Percentiles rank a stretch among this genome's conserved stretches.
Conservation (phyloP, 2,797 vertebrate genomes). For the Danio jaintianensis region DNA sequence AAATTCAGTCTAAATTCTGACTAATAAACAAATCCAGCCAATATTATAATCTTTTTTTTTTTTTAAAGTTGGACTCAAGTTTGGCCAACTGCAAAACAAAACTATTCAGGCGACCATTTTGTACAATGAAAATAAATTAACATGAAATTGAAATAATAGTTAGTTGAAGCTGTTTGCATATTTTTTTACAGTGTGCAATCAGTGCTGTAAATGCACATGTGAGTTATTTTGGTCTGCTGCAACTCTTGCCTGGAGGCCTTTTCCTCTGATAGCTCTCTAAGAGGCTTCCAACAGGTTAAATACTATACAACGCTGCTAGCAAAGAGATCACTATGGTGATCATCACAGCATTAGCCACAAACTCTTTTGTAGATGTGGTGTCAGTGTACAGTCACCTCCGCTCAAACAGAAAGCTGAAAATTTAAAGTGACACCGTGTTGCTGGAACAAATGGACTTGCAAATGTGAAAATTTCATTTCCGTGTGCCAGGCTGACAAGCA, state of each 20-base stretch:
- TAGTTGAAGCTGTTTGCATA: no score
- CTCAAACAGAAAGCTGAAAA: not conserved
- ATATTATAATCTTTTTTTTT: no score
- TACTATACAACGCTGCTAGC: not conserved
- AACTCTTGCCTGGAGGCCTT: conserved; percentile 1
- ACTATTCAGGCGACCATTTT: no score
- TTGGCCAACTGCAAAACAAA: no score
- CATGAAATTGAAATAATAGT: no score
- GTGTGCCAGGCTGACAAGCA: conserved; percentile 3
- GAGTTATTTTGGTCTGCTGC: not conserved
- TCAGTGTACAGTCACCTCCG: not conserved
- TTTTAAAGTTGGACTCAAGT: no score
- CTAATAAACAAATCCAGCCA: no score
- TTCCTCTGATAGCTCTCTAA: conserved; percentile 1
- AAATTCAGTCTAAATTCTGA: no score
- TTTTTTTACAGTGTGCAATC: not conserved
- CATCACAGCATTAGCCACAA: not conserved
- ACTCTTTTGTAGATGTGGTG: conserved; percentile 11
- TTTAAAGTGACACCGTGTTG: conserved; percentile 1
- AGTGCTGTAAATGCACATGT: not conserved
- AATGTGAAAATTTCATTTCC: not conserved
- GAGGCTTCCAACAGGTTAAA: conserved; percentile 30
- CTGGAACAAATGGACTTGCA: conserved; percentile 13
- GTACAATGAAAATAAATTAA: no score
- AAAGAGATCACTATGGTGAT: conserved; percentile 28